These are phyloP conservation scores for Spisula subtruncata DNA, from an alignment of 2,888 invertebrate genomes.

Conservation along the genomic window DNA sequence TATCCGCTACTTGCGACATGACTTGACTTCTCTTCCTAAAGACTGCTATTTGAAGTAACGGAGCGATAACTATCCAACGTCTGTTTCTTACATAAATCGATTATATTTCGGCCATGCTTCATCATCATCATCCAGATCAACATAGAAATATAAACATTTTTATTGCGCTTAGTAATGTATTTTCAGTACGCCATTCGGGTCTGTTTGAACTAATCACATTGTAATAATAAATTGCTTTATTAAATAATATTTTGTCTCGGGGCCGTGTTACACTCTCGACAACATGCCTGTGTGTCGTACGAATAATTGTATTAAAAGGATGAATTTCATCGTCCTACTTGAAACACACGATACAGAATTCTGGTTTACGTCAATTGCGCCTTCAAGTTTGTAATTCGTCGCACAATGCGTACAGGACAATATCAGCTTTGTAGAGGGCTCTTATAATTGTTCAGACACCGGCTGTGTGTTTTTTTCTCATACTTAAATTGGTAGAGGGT, in stretches of 20 bases:
- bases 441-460: too few species aligned
- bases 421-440: too few species aligned
- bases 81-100: not conserved
- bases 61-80: not conserved
- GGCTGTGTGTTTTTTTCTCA: too few species aligned
- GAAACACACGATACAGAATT: not conserved
- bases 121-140: not conserved
- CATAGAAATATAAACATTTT: not conserved
- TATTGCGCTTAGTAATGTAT: not conserved
- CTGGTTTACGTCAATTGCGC: not conserved
- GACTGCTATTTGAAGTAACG: too few species aligned
- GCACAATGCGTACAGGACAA: too few species aligned
- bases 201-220: slow-evolving; percentile 15
- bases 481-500: too few species aligned
- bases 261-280: not conserved
- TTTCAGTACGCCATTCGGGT: not conserved
- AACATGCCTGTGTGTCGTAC: not conserved
- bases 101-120: not conserved
- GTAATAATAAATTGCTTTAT: slow-evolving; percentile 12
- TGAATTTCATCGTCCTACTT: not conserved
- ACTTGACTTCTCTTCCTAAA: too few species aligned
- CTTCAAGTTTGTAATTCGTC: not conserved
- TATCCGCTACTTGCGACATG: too few species aligned
- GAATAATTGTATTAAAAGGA: not conserved
- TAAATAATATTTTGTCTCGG: not conserved